Base-by-base conservation (phyloP, 2,888 invertebrate genomes). In the Bedellia somnulentella region DNA sequence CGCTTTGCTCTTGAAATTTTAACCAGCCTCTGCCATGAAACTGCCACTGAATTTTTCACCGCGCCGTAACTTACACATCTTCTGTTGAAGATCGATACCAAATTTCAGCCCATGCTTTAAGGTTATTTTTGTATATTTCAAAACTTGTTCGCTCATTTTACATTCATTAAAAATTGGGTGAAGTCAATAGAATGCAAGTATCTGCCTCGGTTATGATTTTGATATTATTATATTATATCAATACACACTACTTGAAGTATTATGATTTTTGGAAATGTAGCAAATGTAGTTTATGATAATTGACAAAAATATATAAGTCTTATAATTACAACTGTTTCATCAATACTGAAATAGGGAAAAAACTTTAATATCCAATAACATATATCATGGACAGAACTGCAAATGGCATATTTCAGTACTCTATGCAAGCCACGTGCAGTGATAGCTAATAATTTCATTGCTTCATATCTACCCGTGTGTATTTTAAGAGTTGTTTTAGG, bases 1-100 rank as follows among this genome's bases (percentile, higher is more conserved):
- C 58, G 43, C 13, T 17, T 18, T 22, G 53, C 62, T 62, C 58
- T 59, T 71, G 62, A 66, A 71, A 68, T 50, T 66, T 71, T 67
- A 66, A 70, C 52, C 56, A 51, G 38, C 49, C 45, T 53, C 51
- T 48, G 48, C 53, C 49, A 50, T 57, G 52, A 52, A 45, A 40
- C 45, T 24, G 17, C 4, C 42, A 46, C 42, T 63, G 52, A 58
- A 63, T 64, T 57, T 64, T 63, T 60, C 30, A 32, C 45, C 8
- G 2, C 13, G 5, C 8, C 9, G 5, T 25, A 30, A 24, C 44
- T 49, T 48, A 56, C 52, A 56, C 46, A 54, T 57, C 54, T 57
- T 14, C 22, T 14, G 14, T 15, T 29, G 29, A 29, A 22, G 29
- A 22, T 10, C 21, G 2, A 8, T 21, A n/a, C 3, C n/a, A 10